A percentile compares a stretch with the other conserved stretches of the same genome.
These are phyloP conservation scores for Tinea trinotella DNA, from an alignment of 2,888 invertebrate genomes.

Conservation along the genomic window DNA sequence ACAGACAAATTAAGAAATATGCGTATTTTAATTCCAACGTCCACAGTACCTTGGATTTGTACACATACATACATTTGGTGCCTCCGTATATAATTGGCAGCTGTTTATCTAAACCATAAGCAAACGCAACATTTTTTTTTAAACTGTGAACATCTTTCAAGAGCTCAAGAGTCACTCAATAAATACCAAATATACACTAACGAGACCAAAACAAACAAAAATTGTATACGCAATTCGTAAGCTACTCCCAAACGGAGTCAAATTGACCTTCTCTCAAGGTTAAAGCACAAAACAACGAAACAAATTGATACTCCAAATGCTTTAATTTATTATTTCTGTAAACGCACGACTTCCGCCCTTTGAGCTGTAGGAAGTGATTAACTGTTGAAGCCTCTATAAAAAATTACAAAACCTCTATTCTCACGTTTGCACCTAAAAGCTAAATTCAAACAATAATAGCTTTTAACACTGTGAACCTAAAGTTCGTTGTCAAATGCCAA, in stretches of 20 bases:
- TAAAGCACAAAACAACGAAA: conserved; percentile 33
- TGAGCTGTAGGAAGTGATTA: conserved; percentile 67
- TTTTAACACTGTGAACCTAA: background rate
- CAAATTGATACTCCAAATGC: conserved; percentile 23
- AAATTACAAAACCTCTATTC: conserved; percentile 56
- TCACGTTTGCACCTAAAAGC: conserved; percentile 44
- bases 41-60: background rate
- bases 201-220: conserved; percentile 44
- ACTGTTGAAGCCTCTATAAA: conserved; percentile 48
- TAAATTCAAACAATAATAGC: background rate
- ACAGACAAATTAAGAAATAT: too few species aligned
- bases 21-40: too few species aligned
- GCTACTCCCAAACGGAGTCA: conserved; percentile 31
- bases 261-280: conserved; percentile 59
- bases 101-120: background rate
- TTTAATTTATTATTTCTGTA: conserved; percentile 63
- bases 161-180: conserved; percentile 6
- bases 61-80: background rate
- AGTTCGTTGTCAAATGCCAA: background rate
- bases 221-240: conserved; percentile 47
- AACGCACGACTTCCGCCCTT: conserved; percentile 66
- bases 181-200: conserved; percentile 52
- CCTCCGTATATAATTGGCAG: background rate
- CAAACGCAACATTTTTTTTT: background rate
- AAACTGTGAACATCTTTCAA: background rate